These are phyloP conservation scores for Haemorhous mexicanus DNA, from an alignment of 2,113 vertebrate species.

Conservation along the genomic window DNA sequence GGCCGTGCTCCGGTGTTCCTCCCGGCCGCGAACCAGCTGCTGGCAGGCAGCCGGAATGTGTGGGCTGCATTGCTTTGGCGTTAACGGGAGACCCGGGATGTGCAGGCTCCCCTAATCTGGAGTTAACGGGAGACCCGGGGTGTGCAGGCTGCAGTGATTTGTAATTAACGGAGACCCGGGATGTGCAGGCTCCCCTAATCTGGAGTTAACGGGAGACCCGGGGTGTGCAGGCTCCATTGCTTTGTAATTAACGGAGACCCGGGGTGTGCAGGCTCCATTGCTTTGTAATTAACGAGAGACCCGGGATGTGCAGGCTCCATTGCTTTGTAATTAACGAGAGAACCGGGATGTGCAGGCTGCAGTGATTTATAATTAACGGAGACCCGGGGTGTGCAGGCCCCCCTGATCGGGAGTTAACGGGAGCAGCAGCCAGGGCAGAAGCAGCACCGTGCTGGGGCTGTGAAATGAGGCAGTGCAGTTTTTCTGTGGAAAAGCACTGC, in stretches of 20 bases:
- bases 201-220: no score
- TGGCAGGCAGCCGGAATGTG: neutral
- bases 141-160: accelerated
- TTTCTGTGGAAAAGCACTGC: accelerated
- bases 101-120: accelerated
- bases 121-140: neutral
- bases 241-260: accelerated
- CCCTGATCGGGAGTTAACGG: accelerated
- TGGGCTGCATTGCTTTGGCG: accelerated
- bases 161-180: accelerated
- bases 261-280: accelerated
- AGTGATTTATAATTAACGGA: accelerated
- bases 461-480: accelerated
- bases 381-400: neutral
- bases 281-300: accelerated
- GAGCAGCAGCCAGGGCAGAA: neutral
- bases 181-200: no score
- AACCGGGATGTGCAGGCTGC: accelerated
- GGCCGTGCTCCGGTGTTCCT: neutral
- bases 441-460: accelerated
- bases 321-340: neutral
- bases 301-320: accelerated
- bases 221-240: neutral
- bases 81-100: neutral
- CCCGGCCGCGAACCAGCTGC: neutral